phyloP scores from a whole-genome alignment of 2,888 invertebrate species.

The Yponomeuta evonymella region DNA sequence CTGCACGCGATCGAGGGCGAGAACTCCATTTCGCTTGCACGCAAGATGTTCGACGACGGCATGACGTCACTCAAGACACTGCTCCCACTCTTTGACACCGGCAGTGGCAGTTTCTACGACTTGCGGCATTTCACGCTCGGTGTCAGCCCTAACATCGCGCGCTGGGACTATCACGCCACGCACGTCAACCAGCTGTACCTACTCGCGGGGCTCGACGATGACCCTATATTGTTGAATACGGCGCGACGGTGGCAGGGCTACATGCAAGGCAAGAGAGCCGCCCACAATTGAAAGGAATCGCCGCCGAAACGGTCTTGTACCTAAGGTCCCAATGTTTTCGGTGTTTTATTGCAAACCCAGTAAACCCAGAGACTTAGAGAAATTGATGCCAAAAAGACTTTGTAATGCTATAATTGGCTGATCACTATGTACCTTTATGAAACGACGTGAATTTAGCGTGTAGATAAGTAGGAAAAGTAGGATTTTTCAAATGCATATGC shows the following conservation, averaged over 20 bases:
- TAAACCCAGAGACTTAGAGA: neutral
- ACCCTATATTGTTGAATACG: constrained; percentile 87
- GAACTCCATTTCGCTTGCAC: constrained; percentile 82
- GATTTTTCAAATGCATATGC: constrained; percentile 24
- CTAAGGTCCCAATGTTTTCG: constrained; percentile 19
- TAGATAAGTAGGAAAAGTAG: constrained; percentile 5
- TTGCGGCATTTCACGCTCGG: constrained; percentile 93
- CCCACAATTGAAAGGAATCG: constrained; percentile 85
- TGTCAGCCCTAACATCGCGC: constrained; percentile 93
- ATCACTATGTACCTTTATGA: constrained; percentile 21
- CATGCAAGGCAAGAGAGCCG: constrained; percentile 94
- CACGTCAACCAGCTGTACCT: constrained; percentile 97
- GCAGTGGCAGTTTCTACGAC: constrained; percentile 97
- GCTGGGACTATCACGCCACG: constrained; percentile 99
- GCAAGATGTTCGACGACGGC: constrained; percentile 87
- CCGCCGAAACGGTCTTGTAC: too few relatives aligned
- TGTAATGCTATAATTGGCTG: constrained; percentile 21
- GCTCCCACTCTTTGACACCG: constrained; percentile 94
- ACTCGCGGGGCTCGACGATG: constrained; percentile 89
- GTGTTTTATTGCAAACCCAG: constrained; percentile 20
- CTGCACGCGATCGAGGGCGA: constrained; percentile 87
- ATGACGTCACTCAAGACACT: constrained; percentile 91
- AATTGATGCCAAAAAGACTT: constrained; percentile 16
- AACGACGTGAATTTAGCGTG: neutral
- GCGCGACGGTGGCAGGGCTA: constrained; percentile 96